Conservation (phyloP, 2,797 vertebrate species). For the Channallabes apus region DNA sequence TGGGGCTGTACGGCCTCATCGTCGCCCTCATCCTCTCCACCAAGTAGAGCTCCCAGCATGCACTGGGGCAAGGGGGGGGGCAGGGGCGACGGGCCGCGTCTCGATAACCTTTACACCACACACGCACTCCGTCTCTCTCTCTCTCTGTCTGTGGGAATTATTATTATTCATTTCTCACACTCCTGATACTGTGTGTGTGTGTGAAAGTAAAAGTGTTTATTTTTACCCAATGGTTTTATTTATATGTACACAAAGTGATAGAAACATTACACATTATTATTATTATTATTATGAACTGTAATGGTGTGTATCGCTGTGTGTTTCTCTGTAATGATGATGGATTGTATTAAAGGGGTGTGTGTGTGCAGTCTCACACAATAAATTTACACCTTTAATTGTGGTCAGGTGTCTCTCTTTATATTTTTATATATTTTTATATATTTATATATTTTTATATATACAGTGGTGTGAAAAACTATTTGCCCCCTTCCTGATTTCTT, state of each 20-base stretch:
- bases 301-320: conserved; percentile 59
- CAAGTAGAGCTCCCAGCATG: conserved; percentile 74
- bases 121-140: not conserved
- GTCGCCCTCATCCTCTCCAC: conserved; percentile 98
- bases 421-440: no score
- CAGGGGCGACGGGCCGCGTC: not conserved
- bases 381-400: conserved; percentile 83
- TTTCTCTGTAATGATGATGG: conserved; percentile 73
- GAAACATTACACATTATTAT: not conserved
- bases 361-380: conserved; percentile 54
- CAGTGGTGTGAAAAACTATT: no score
- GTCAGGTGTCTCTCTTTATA: no score
- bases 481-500: no score
- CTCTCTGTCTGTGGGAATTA: not conserved
- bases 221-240: conserved; percentile 3
- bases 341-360: conserved; percentile 80
- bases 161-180: not conserved
- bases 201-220: conserved; percentile 2
- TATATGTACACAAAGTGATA: conserved; percentile 7
- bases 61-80: not conserved
- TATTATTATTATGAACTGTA: not conserved
- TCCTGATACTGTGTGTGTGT: not conserved
- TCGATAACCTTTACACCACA: not conserved
- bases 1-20: conserved; percentile 97
- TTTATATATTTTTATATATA: no score